phyloP scores from a whole-genome alignment of 2,113 vertebrate species.

The Alosa alosa region DNA sequence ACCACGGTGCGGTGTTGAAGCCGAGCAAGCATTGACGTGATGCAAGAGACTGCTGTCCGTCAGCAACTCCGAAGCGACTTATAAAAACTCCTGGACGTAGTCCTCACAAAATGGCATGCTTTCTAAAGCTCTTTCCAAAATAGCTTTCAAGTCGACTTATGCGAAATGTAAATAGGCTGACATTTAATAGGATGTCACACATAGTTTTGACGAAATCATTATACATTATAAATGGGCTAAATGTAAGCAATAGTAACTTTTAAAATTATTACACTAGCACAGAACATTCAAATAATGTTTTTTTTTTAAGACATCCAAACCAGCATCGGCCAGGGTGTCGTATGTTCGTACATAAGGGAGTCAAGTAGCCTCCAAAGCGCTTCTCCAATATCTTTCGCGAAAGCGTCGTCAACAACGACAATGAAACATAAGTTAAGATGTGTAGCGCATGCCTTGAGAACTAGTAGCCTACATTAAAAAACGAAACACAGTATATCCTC shows the following conservation, averaged over 20 bases:
- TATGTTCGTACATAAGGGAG: constrained; percentile 50
- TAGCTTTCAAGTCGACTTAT: not conserved
- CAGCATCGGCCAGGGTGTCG: constrained; percentile 34
- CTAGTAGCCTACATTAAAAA: not conserved
- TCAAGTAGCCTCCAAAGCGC: constrained; percentile 61
- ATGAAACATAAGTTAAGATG: not conserved
- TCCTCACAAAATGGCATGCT: not conserved
- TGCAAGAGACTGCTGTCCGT: constrained; percentile 37
- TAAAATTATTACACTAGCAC: not conserved
- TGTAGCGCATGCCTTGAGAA: not conserved
- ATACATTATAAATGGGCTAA: not conserved
- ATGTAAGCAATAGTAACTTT: not conserved
- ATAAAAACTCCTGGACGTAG: constrained; percentile 33
- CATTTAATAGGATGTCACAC: not conserved
- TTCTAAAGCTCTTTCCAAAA: not conserved
- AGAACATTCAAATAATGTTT: not conserved
- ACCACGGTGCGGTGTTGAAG: constrained; percentile 54
- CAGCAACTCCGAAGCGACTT: constrained; percentile 37
- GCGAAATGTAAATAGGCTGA: not conserved
- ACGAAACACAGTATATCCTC: not conserved
- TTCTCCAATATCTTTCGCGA: constrained; percentile 62
- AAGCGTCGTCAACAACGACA: constrained; percentile 22
- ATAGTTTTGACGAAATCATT: not conserved
- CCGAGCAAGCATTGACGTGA: constrained; percentile 33
- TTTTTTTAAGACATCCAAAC: not conserved